phyloP scores from a whole-genome alignment of 2,888 invertebrate genomes.

The Drosophila mettleri region DNA sequence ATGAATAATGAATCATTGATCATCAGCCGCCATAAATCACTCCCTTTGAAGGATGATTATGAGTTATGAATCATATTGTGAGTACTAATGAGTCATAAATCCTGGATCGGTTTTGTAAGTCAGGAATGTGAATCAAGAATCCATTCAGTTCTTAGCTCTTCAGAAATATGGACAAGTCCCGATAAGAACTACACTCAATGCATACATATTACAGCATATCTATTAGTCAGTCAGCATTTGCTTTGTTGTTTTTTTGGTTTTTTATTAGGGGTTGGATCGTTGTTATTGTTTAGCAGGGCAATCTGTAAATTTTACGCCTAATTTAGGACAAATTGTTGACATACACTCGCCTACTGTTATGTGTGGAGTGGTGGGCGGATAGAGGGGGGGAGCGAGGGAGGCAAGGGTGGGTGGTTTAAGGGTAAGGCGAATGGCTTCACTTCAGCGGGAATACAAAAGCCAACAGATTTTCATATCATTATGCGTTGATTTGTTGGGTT shows the following conservation, averaged over 20 bases:
- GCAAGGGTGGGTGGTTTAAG: not conserved
- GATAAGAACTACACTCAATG: too few relatives aligned
- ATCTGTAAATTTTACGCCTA: constrained; percentile 83
- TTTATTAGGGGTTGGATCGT: constrained; percentile 34
- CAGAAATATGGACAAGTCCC: too few relatives aligned
- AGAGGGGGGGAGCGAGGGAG: not conserved
- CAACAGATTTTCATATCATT: constrained; percentile 79
- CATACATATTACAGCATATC: not conserved
- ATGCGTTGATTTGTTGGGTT: constrained; percentile 60
- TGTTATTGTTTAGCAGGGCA: constrained; percentile 58
- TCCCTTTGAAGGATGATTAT: too few relatives aligned
- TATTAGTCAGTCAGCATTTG: not conserved
- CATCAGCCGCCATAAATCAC: too few relatives aligned
- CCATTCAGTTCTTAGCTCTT: too few relatives aligned
- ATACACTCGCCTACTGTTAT: constrained; percentile 61
- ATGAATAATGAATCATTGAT: not conserved
- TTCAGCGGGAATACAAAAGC: constrained; percentile 56
- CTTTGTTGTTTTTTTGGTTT: too few relatives aligned
- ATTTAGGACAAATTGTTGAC: constrained; percentile 83
- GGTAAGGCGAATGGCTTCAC: constrained; percentile 9
- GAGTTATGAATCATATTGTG: not conserved
- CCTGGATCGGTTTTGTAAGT: too few relatives aligned
- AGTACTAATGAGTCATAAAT: not conserved
- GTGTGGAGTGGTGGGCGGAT: constrained; percentile 17
- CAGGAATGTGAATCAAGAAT: too few relatives aligned